Evolutionary conservation across 2,888 invertebrate genomes (phyloP).

Genomic region (Chymomyza procnemis): DNA sequence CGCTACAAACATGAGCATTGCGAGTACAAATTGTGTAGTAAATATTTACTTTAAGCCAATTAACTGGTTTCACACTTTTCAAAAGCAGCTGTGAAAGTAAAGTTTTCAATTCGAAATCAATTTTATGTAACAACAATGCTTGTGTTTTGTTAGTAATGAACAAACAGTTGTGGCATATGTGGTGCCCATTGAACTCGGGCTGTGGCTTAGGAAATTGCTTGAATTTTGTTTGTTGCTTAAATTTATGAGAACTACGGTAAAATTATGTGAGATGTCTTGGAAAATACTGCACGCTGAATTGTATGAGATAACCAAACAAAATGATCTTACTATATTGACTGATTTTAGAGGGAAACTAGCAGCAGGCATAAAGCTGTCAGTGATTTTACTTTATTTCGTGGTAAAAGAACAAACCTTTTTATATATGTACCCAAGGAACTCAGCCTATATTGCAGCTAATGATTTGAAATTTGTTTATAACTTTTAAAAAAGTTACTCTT

Average conservation of each 20-base stretch:
- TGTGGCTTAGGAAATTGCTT: neutral
- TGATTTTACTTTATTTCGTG: no score
- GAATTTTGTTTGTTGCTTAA: neutral
- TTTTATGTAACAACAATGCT: neutral
- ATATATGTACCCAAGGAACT: neutral
- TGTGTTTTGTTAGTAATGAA: neutral
- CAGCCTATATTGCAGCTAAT: neutral
- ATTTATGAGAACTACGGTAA: neutral
- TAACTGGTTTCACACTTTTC: conserved; percentile 19
- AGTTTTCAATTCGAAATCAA: neutral
- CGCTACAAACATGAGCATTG: conserved; percentile 41
- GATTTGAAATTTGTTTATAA: neutral
- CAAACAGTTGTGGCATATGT: neutral
- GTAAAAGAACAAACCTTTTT: neutral
- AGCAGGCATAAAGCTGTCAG: no score
- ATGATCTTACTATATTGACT: no score
- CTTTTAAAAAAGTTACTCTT: no score
- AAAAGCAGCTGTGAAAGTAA: neutral
- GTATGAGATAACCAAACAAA: no score
- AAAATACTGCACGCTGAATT: no score
- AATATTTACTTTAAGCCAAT: conserved; percentile 51
- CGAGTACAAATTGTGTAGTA: conserved; percentile 48
- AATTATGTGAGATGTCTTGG: neutral
- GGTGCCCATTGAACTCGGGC: neutral
- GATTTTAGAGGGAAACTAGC: no score